Evolutionary conservation across 92 coral and sea anemone species (phyloP).

Genomic region (Ricordea florida): DNA sequence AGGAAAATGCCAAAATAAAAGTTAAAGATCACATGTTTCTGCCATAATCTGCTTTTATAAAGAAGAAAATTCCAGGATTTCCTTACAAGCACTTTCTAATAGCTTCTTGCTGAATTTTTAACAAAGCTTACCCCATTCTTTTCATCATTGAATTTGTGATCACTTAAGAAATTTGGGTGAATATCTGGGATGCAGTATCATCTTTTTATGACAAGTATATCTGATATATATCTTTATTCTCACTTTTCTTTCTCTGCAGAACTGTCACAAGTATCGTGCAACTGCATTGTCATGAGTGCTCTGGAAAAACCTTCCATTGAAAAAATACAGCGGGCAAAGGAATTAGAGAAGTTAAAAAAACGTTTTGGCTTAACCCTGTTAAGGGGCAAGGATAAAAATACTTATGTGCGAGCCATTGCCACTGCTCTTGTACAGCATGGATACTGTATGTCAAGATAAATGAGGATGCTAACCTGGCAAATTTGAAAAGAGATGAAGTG

Average conservation of each 20-base stretch:
- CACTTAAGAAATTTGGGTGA: neutral
- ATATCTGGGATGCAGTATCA: neutral
- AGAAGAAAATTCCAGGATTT: too few species aligned
- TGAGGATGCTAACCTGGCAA: neutral
- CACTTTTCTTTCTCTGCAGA: neutral
- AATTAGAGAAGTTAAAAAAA: neutral
- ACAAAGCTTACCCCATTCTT: too few species aligned
- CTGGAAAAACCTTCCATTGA: neutral
- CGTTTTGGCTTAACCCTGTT: constrained; percentile 1
- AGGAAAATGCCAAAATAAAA: too few species aligned
- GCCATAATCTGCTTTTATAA: too few species aligned
- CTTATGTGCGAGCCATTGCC: neutral
- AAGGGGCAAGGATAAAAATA: constrained; percentile 19
- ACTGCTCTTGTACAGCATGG: constrained; percentile 25
- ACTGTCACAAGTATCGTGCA: constrained; percentile 4
- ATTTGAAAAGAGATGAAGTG: constrained; percentile 13
- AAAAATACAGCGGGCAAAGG: neutral
- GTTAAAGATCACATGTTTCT: too few species aligned
- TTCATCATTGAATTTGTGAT: too few species aligned
- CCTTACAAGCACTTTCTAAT: too few species aligned
- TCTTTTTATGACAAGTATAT: neutral
- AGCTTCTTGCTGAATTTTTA: too few species aligned
- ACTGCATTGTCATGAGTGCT: neutral
- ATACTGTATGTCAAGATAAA: neutral
- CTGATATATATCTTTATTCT: neutral